phyloP scores from a whole-genome alignment of 1,140 invertebrate genomes.

The Trypoxylus dichotomus region DNA sequence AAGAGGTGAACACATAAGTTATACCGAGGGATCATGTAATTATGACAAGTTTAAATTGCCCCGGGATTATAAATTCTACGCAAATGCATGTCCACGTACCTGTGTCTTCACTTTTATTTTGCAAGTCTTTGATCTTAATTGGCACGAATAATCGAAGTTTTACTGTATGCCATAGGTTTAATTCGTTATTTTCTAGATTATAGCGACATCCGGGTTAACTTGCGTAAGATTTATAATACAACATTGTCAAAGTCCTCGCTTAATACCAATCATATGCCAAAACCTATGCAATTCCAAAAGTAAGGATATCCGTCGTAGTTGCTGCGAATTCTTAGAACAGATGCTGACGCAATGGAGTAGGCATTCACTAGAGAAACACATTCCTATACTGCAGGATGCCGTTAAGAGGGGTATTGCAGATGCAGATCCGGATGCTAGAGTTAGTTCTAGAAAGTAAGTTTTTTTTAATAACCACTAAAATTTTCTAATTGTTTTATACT shows the following conservation, averaged over 20 bases:
- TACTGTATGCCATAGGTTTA: not conserved
- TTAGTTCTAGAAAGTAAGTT: constrained; percentile 70
- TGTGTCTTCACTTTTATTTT: too few species aligned
- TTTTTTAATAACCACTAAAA: too few species aligned
- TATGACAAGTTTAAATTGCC: too few species aligned
- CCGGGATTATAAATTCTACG: too few species aligned
- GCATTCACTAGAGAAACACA: constrained; percentile 79
- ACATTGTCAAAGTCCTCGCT: constrained; percentile 79
- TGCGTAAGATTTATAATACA: constrained; percentile 88
- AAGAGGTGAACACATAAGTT: too few species aligned
- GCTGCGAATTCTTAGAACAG: constrained; percentile 83
- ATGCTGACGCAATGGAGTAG: constrained; percentile 86
- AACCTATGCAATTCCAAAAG: constrained; percentile 82
- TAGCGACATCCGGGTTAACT: constrained; percentile 86
- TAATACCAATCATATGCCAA: constrained; percentile 84
- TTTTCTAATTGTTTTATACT: constrained; percentile 25
- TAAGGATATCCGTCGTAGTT: constrained; percentile 83
- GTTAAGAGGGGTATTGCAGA: constrained; percentile 89
- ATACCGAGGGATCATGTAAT: too few species aligned
- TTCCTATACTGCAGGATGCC: constrained; percentile 75
- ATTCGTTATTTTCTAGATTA: constrained; percentile 63
- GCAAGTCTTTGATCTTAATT: too few species aligned
- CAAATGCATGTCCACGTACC: too few species aligned
- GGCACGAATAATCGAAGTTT: too few species aligned
- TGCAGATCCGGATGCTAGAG: constrained; percentile 87